phyloP scores from a whole-genome alignment of 2,888 invertebrate species.

The Plagodis pulveraria region DNA sequence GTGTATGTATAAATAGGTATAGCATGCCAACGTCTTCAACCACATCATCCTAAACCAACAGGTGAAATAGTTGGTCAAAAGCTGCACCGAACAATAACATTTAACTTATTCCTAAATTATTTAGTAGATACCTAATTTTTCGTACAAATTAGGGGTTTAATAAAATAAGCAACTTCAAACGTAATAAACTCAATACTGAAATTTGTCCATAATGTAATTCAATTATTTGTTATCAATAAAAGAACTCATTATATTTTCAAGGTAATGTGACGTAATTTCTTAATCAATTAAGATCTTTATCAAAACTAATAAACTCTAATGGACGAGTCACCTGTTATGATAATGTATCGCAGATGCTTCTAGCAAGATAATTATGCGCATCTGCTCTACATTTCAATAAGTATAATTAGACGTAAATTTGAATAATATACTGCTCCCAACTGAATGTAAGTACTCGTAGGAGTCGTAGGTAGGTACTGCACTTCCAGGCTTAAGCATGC shows the following conservation, averaged over 20 bases:
- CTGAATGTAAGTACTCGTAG: constrained; percentile 2
- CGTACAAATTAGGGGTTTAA: too few species aligned
- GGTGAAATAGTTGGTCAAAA: too few species aligned
- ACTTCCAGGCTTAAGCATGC: constrained; percentile 41
- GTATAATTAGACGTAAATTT: neutral
- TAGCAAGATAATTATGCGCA: neutral
- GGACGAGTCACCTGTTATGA: constrained; percentile 3
- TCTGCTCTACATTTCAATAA: constrained; percentile 1
- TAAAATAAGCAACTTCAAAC: too few species aligned
- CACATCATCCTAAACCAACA: too few species aligned
- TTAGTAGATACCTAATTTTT: too few species aligned
- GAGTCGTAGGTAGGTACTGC: constrained; percentile 19
- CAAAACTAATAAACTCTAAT: neutral
- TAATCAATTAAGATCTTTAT: constrained; percentile 1
- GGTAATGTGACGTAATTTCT: neutral
- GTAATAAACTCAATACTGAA: too few species aligned
- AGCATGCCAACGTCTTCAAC: too few species aligned
- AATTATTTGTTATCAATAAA: neutral
- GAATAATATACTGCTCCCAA: constrained; percentile 5
- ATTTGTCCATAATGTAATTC: neutral
- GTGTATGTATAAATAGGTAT: too few species aligned
- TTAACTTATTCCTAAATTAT: too few species aligned
- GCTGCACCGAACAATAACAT: too few species aligned
- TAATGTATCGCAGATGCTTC: constrained; percentile 3
- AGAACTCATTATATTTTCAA: neutral